These are phyloP conservation scores for Eupsilia transversa DNA, from an alignment of 2,888 invertebrate species.

Conservation along the genomic window DNA sequence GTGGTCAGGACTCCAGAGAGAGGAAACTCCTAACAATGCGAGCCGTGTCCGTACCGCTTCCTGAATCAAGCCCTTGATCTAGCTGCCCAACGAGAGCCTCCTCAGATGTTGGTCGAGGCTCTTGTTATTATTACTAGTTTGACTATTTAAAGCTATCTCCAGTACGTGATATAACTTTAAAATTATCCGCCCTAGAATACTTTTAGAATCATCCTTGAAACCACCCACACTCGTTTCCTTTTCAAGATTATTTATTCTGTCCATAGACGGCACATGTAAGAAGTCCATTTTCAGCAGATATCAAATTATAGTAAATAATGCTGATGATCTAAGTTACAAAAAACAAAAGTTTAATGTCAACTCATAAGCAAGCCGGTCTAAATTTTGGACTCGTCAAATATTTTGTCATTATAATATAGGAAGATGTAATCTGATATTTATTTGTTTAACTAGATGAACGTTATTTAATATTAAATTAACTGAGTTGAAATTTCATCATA, in stretches of 20 bases:
- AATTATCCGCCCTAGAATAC: neutral
- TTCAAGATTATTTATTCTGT: neutral
- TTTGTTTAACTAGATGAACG: neutral
- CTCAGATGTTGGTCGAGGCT: too few species aligned
- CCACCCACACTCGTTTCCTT: neutral
- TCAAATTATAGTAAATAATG: neutral
- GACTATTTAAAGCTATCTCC: neutral
- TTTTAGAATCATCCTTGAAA: neutral
- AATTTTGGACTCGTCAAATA: neutral
- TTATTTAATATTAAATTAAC: conserved; percentile 1
- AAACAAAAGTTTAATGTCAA: neutral
- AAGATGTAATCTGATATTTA: conserved; percentile 6
- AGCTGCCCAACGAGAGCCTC: too few species aligned
- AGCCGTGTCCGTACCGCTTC: too few species aligned
- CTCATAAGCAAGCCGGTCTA: neutral
- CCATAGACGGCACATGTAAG: too few species aligned
- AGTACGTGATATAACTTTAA: neutral
- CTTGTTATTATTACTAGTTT: too few species aligned
- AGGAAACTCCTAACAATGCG: too few species aligned
- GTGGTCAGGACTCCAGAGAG: too few species aligned
- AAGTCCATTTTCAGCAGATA: neutral
- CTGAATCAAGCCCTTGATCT: too few species aligned
- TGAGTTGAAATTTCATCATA: neutral
- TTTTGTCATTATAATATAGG: neutral
- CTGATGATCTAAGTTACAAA: neutral